Evolutionary conservation across 1,140 invertebrate genomes (phyloP).

Genomic region (Hylyphantes graminicola): DNA sequence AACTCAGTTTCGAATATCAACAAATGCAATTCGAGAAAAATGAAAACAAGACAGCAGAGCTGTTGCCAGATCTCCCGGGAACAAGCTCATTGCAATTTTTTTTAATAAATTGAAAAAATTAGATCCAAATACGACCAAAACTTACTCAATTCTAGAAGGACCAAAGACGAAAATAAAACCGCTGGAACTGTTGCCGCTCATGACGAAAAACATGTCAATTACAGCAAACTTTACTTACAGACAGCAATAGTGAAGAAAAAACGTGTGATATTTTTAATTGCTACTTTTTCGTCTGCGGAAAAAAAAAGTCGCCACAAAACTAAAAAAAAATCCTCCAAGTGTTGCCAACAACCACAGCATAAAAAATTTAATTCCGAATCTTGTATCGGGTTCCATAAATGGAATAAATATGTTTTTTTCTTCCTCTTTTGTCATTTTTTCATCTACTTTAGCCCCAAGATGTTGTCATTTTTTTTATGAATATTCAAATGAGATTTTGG

Average conservation of each 20-base stretch:
- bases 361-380: conserved; percentile 33
- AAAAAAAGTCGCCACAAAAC: conserved; percentile 3
- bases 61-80: no score
- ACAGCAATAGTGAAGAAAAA: not conserved
- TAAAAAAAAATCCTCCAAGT: not conserved
- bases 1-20: no score
- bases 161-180: not conserved
- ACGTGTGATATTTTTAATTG: not conserved
- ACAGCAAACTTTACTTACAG: not conserved
- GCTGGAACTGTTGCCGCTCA: no score
- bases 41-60: no score
- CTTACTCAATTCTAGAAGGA: no score
- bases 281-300: not conserved
- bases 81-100: no score
- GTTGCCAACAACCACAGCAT: not conserved
- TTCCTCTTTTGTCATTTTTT: conserved; percentile 6
- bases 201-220: not conserved
- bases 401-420: conserved; percentile 47
- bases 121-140: no score
- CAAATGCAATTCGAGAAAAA: no score
- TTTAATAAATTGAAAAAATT: no score
- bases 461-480: conserved; percentile 57
- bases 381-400: conserved; percentile 42
- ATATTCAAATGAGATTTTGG: conserved; percentile 59
- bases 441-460: conserved; percentile 2